A percentile compares a stretch with the other conserved stretches of the same genome.
Conservation (phyloP, 2,113 vertebrate genomes). For the Myotis yumanensis region DNA sequence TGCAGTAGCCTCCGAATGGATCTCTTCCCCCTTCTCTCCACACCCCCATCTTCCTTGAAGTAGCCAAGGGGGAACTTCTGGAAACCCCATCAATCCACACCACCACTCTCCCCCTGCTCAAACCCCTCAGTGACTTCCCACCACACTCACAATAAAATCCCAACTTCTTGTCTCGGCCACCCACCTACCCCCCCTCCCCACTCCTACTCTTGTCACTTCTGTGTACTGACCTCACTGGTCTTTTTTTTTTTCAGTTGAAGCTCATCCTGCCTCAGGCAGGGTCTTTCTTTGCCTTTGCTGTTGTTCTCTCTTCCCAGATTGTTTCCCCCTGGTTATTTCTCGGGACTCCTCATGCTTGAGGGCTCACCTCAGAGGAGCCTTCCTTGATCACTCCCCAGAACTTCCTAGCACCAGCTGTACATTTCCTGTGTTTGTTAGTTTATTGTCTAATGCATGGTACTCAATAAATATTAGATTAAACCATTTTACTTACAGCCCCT, state of each 20-base stretch:
- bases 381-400: background rate
- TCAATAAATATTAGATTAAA: background rate
- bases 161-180: background rate
- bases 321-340: background rate
- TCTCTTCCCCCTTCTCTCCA: background rate
- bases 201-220: background rate
- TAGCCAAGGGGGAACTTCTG: background rate
- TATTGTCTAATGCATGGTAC: background rate
- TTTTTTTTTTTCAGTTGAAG: slow-evolving; percentile 22
- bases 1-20: background rate
- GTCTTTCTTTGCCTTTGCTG: slow-evolving; percentile 8
- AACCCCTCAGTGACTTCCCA: background rate
- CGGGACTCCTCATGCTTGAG: background rate
- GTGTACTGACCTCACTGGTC: background rate
- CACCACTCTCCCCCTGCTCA: background rate
- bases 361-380: background rate
- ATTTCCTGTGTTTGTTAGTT: slow-evolving; percentile 31
- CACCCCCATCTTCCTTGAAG: background rate
- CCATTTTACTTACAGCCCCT: background rate
- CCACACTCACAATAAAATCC: background rate
- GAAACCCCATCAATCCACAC: background rate
- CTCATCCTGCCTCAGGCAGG: background rate
- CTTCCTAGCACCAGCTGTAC: background rate
- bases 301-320: background rate
- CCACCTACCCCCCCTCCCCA: background rate